Percentiles rank a stretch among this genome's conserved stretches.
phyloP scores from a whole-genome alignment of 2,797 vertebrate species.

The Danionella dracula region DNA sequence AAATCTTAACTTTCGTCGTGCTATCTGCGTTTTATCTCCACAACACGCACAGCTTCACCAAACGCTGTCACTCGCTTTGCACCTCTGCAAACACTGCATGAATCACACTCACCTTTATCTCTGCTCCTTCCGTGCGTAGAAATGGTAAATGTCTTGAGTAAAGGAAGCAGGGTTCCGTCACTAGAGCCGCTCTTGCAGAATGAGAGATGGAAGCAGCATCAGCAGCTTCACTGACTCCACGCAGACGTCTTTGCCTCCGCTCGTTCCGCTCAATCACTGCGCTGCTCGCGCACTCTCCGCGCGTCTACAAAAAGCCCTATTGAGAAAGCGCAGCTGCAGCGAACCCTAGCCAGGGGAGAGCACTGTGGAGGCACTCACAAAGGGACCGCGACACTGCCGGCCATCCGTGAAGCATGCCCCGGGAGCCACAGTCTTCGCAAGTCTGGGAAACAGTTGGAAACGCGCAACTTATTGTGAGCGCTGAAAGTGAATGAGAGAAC shows the following conservation, averaged over 20 bases:
- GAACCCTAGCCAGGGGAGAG: constrained; percentile 39
- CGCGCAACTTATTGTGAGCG: background rate
- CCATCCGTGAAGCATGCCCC: constrained; percentile 39
- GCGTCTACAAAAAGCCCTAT: constrained; percentile 47
- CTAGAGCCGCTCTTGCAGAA: constrained; percentile 7
- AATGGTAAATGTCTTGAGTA: background rate
- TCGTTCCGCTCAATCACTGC: constrained; percentile 29
- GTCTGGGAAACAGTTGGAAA: constrained; percentile 13
- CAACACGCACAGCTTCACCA: background rate
- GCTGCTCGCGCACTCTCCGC: constrained; percentile 32
- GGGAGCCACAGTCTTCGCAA: constrained; percentile 14
- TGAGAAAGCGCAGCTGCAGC: constrained; percentile 57
- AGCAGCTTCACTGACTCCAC: constrained; percentile 17
- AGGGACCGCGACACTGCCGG: constrained; percentile 31
- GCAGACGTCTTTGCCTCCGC: constrained; percentile 27
- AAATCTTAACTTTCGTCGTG: background rate
- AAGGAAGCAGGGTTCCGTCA: constrained; percentile 10
- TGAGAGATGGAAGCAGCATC: constrained; percentile 16
- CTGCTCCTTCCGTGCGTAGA: constrained; percentile 3
- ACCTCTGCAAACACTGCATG: background rate
- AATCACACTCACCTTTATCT: constrained; percentile 27
- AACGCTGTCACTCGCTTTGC: background rate
- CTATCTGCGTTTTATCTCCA: background rate
- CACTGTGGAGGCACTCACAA: constrained; percentile 34
- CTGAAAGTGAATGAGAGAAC: constrained; percentile 10